Base-by-base conservation (phyloP, 1,140 invertebrate species). In the Drosophila trapezifrons region DNA sequence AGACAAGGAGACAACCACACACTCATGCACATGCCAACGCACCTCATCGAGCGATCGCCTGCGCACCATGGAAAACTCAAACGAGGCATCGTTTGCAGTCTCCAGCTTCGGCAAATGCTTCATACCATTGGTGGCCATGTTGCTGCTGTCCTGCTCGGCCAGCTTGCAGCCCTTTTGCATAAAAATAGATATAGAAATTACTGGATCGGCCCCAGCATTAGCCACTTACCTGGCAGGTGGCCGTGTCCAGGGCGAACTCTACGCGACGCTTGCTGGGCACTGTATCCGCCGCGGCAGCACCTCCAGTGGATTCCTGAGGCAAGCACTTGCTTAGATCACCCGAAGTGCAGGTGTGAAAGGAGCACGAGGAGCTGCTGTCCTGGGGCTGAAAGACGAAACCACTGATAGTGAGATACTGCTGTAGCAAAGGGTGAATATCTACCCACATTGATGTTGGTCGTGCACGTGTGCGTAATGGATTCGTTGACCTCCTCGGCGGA, bases 401-500 rank as follows among this genome's bases (percentile, higher is more conserved):
- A 12, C 5, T 27, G 4, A 37, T 3, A 2, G 7, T 57, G 4
- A 58, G 12, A 6, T 8, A 0, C 15, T 12, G 7, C 12, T 4
- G 3, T 38, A 3, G 5, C 13, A 8, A 18, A 12, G 8, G 6
- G 12, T 18, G 0, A 15, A 38, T 13, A 3, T 52, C 5, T 27
- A 62, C 49, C 49, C 51, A 90, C 85, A 62, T 86, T 80, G 6
- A 46, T 66, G 15, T 82, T 76, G 3, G 59, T 49, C 0, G 75
- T 74, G 58, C 86, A 90, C 2, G 86, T 90, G 15, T 78, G 85
- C 60, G 69, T 80, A 35, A 83, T 69, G 1, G 84, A 87, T 2
- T 92, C 76, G 37, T 92, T 92, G 25, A 90, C 90, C 46, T 91
- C 92, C 73, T 93, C 93, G 1, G 92, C 92, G 0, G 93, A 93